These are phyloP conservation scores for Forbesichthys papilliferus DNA, from an alignment of 2,113 vertebrate genomes.

Conservation along the genomic window DNA sequence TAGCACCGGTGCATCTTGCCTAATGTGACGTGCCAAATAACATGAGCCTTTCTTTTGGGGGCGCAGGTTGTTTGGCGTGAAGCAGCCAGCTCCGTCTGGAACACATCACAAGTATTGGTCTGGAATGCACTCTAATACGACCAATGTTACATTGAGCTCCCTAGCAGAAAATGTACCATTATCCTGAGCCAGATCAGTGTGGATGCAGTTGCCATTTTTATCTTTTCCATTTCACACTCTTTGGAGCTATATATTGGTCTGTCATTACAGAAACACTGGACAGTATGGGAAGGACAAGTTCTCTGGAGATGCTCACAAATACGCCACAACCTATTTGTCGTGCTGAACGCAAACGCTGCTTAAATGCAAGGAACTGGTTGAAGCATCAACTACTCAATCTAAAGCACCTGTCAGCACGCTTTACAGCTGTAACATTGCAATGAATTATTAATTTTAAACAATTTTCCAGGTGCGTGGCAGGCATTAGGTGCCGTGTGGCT, in stretches of 20 bases:
- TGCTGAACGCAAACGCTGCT: neutral
- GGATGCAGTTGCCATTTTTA: slow-evolving; percentile 27
- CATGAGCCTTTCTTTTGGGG: neutral
- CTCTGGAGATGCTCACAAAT: slow-evolving; percentile 15
- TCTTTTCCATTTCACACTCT: slow-evolving; percentile 59
- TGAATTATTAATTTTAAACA: slow-evolving; percentile 15
- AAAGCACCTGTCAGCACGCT: neutral
- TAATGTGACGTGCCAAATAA: slow-evolving; percentile 21
- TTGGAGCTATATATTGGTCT: slow-evolving; percentile 42
- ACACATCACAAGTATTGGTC: slow-evolving; percentile 12
- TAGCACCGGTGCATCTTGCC: slow-evolving; percentile 26
- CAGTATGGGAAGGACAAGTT: slow-evolving; percentile 6
- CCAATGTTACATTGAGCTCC: slow-evolving; percentile 19
- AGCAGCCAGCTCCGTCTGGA: neutral
- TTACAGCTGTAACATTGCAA: slow-evolving; percentile 1
- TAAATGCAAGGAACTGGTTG: neutral
- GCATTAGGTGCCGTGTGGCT: slow-evolving; percentile 35
- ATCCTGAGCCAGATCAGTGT: slow-evolving; percentile 42
- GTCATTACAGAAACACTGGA: slow-evolving; percentile 31
- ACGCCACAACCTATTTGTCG: slow-evolving; percentile 1
- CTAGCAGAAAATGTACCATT: slow-evolving; percentile 35
- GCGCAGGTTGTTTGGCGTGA: neutral
- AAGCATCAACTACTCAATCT: slow-evolving; percentile 5
- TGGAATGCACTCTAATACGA: slow-evolving; percentile 24
- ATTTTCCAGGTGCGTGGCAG: slow-evolving; percentile 30